phyloP scores from a whole-genome alignment of 1,140 invertebrate species.

The Grapholita molesta region DNA sequence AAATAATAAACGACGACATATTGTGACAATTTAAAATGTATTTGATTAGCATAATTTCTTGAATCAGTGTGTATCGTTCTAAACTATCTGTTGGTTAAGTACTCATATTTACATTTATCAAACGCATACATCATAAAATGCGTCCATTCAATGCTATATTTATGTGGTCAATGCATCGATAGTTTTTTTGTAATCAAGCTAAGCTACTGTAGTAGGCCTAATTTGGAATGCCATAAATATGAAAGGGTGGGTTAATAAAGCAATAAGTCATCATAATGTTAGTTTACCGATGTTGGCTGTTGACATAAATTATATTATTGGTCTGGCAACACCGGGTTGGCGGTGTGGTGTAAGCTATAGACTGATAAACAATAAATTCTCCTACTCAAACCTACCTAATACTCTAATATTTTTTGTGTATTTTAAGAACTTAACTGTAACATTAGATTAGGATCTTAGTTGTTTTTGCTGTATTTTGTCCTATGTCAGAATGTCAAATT shows the following conservation, averaged over 20 bases:
- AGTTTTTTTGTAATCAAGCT: constrained; percentile 14
- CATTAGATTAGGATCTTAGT: background rate
- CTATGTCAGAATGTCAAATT: background rate
- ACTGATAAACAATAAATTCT: too few species aligned
- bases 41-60: background rate
- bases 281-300: constrained; percentile 35
- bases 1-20: background rate
- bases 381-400: too few species aligned
- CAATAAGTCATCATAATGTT: constrained; percentile 41
- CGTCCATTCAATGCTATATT: background rate
- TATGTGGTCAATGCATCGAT: background rate
- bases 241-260: constrained; percentile 37
- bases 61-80: background rate
- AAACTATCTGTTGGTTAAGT: background rate
- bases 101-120: background rate
- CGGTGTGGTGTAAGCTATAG: background rate
- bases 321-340: constrained; percentile 7
- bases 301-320: constrained; percentile 41
- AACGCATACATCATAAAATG: background rate
- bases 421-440: too few species aligned
- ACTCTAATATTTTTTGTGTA: too few species aligned
- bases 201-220: constrained; percentile 21
- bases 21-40: background rate
- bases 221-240: constrained; percentile 32
- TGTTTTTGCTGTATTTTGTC: background rate